These are phyloP conservation scores for Sandelia bainsii DNA, from an alignment of 2,797 vertebrate species.

Conservation along the genomic window DNA sequence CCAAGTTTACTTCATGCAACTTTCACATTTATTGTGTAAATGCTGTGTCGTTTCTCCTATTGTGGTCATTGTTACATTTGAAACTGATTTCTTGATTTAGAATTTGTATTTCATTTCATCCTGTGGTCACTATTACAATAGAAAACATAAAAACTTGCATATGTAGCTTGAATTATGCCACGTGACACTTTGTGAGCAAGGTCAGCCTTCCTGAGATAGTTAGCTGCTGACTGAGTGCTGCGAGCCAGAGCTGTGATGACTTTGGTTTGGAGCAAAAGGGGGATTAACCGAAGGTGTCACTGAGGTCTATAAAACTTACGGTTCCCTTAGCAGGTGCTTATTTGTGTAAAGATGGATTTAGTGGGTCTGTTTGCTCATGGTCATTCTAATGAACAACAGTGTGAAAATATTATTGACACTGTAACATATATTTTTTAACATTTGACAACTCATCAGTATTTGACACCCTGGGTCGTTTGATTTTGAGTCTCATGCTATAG, in stretches of 20 bases:
- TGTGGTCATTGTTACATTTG: not conserved
- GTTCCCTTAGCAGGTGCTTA: not conserved
- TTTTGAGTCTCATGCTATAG: too few relatives aligned
- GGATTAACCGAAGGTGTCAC: not conserved
- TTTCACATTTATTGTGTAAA: conserved; percentile 4
- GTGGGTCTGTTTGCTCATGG: not conserved
- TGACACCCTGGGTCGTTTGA: too few relatives aligned
- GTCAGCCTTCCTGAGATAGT: not conserved
- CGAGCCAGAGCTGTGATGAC: not conserved
- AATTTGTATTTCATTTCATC: too few relatives aligned
- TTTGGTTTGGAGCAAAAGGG: not conserved
- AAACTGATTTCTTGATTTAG: too few relatives aligned
- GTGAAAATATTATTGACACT: not conserved
- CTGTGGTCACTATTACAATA: too few relatives aligned
- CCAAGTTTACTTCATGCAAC: conserved; percentile 20
- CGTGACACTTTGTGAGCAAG: not conserved
- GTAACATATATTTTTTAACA: too few relatives aligned
- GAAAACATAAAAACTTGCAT: too few relatives aligned
- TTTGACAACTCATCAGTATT: not conserved
- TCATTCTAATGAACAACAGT: not conserved
- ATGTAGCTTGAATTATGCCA: not conserved
- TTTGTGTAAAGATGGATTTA: not conserved
- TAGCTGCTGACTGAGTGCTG: too few relatives aligned
- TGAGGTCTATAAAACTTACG: not conserved
- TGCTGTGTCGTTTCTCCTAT: not conserved